Conservation (phyloP, 2,888 invertebrate species). For the Merodon equestris region DNA sequence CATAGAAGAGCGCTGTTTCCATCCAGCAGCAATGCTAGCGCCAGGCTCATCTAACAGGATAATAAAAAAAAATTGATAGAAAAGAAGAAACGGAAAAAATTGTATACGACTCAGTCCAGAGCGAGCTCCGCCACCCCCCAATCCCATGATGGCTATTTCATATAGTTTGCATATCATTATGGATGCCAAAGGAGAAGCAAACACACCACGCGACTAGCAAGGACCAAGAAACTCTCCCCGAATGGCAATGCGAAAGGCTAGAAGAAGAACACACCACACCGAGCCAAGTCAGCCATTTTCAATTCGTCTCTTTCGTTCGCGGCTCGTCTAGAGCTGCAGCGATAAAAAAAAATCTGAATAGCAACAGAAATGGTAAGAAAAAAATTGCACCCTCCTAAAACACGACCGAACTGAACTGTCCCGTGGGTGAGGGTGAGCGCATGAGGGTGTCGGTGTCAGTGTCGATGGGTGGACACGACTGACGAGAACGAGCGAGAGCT, state of each 20-base stretch:
- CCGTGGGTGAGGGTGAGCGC: slow-evolving; percentile 13
- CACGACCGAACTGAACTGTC: slow-evolving; percentile 1
- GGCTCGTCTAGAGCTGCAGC: background rate
- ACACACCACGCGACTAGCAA: slow-evolving; percentile 43
- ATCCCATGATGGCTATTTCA: slow-evolving; percentile 55
- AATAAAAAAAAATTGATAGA: slow-evolving; percentile 10
- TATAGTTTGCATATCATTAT: slow-evolving; percentile 69
- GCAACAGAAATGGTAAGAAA: slow-evolving; percentile 31
- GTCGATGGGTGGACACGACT: slow-evolving; percentile 2
- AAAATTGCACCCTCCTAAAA: slow-evolving; percentile 46
- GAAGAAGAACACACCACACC: slow-evolving; percentile 47
- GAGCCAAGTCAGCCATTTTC: slow-evolving; percentile 63
- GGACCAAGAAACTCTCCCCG: slow-evolving; percentile 34
- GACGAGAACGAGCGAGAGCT: too few species aligned
- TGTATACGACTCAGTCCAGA: slow-evolving; percentile 45
- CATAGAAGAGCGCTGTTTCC: too few species aligned
- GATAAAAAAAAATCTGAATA: slow-evolving; percentile 52
- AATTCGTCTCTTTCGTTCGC: slow-evolving; percentile 61
- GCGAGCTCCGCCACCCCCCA: slow-evolving; percentile 30
- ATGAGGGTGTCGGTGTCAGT: slow-evolving; percentile 40
- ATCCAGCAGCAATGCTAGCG: too few species aligned
- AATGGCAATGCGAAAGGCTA: slow-evolving; percentile 25
- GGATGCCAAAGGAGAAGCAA: slow-evolving; percentile 68
- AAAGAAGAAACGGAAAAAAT: slow-evolving; percentile 22
- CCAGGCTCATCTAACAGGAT: slow-evolving; percentile 1